phyloP scores from a whole-genome alignment of 2,113 vertebrate species.

The Myrmophylax atrothorax region DNA sequence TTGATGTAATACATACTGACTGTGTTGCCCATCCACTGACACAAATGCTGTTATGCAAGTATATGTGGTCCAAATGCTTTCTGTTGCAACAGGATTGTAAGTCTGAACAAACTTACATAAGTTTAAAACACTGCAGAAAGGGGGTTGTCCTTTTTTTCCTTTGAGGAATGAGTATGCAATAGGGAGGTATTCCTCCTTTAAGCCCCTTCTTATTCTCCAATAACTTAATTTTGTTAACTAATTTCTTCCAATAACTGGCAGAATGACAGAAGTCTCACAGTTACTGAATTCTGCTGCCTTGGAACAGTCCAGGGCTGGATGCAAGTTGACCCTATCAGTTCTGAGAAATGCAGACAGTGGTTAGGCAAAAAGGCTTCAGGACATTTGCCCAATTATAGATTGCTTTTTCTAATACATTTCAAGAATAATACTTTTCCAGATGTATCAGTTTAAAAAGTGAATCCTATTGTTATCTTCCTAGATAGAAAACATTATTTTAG shows the following conservation, averaged over 20 bases:
- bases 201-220: neutral
- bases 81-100: neutral
- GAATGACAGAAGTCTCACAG: neutral
- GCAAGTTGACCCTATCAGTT: neutral
- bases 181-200: neutral
- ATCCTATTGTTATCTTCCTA: neutral
- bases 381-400: neutral
- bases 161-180: neutral
- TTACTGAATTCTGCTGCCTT: neutral
- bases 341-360: neutral
- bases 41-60: neutral
- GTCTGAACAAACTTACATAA: neutral
- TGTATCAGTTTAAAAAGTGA: neutral
- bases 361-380: neutral
- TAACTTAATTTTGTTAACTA: neutral
- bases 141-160: neutral
- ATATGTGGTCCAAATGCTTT: neutral
- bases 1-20: neutral
- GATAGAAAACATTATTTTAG: neutral
- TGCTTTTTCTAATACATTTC: neutral
- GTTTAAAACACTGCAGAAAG: neutral
- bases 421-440: neutral
- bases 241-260: neutral
- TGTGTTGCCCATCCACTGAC: fast-evolving
- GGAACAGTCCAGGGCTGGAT: neutral